Percentiles rank a stretch among this genome's conserved stretches.
Evolutionary conservation across 2,113 vertebrate genomes (phyloP).

Genomic region (Accipiter virgatus): DNA sequence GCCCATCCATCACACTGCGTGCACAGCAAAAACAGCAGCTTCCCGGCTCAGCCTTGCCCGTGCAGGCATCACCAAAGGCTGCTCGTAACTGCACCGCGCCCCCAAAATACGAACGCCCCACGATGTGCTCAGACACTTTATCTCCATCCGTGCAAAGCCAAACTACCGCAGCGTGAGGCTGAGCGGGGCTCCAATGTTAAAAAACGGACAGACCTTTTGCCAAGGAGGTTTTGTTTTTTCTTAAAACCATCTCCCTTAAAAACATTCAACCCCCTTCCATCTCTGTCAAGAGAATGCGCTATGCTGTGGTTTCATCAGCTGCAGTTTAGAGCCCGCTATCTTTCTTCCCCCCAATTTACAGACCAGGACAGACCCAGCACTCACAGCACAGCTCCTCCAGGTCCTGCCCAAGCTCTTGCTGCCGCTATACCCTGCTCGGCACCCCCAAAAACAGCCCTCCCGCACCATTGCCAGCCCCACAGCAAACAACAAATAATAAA

Average conservation of each 20-base stretch:
- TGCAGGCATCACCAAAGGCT: background rate
- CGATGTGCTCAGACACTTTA: background rate
- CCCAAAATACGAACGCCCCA: background rate
- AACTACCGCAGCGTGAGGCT: fast-evolving
- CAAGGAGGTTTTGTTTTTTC: background rate
- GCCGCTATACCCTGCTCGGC: fast-evolving
- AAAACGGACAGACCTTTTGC: background rate
- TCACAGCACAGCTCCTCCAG: fast-evolving
- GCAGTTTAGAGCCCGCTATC: background rate
- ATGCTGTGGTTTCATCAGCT: background rate
- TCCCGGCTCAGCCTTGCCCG: background rate
- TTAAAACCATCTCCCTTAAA: background rate
- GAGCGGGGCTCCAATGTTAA: background rate
- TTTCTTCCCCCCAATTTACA: background rate
- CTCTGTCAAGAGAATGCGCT: background rate
- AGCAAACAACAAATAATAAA: background rate
- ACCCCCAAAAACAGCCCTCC: background rate
- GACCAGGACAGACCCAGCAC: fast-evolving
- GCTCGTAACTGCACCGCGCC: fast-evolving
- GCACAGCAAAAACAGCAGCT: background rate
- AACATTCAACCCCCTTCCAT: background rate
- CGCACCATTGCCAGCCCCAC: background rate
- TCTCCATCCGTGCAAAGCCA: background rate
- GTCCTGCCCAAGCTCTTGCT: background rate
- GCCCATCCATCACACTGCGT: background rate